Base-by-base conservation (phyloP, 92 coral and sea anemone species). In the Chrysogorgia sp. region DNA sequence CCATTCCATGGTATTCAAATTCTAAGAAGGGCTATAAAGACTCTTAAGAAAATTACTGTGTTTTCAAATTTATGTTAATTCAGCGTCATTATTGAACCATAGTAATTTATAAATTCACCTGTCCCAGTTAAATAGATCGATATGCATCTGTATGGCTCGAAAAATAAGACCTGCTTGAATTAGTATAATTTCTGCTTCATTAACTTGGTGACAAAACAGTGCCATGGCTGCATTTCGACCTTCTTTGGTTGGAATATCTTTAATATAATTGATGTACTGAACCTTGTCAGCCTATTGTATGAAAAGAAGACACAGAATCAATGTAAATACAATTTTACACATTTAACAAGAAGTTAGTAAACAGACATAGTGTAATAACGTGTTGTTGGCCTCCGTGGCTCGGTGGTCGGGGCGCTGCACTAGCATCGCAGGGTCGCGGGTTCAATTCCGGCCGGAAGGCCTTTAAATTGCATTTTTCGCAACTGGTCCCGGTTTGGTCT, bases 201-300 rank as follows among this genome's bases (percentile, higher is more conserved):
- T 92, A 20, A 91, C 56, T 69, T 93, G 98, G 26, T 96, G 87
- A 56, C 98, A 93, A 77, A 93, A 93, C 43, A 93, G 79, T 5
- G 98, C 98, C 98, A 93, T 93, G 32, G 98, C 98, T 8, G 98
- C 96, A 57, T 93, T 93, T 14, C 98, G 88, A 23, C 98, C 98
- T 75, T 93, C 98, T 76, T 93, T 91, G 33, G 96, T 91, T 24
- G 98, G 98, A 35, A 93, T 93, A 75, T 93, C 98, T 85, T 93
- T 93, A 81, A 93, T 90, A 76, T 93, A 96, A 67, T 91, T 93
- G 64, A 93, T 93, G 81, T 93, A 93, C 81, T 93, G 96, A 14
- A 93, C 98, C 77, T 93, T 93, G 71, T 93, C 98, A 67, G 98
- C 98, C 98, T 93, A 80, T 23, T 61, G 50, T 22, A 48, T 23